Evolutionary conservation across 2,113 vertebrate genomes (phyloP).

Genomic region (Corynorhinus townsendii): DNA sequence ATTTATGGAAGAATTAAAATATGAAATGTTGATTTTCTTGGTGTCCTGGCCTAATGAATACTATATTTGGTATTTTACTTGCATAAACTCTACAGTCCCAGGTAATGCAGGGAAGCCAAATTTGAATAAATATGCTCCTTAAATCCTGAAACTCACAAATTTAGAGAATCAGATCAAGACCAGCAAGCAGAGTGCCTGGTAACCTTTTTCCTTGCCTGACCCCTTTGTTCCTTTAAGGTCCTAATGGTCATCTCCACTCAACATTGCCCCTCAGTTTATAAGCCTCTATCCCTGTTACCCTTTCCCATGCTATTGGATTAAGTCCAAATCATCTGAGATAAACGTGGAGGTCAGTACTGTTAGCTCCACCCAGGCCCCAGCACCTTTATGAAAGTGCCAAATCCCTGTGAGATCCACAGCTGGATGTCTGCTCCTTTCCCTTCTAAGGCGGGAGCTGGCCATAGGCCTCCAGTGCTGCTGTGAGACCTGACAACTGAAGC

Average conservation of each 20-base stretch:
- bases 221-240: neutral
- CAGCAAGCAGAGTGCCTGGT: neutral
- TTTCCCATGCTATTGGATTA: neutral
- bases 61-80: too few species aligned
- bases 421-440: neutral
- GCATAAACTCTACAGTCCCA: neutral
- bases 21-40: neutral
- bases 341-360: neutral
- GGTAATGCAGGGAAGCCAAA: too few species aligned
- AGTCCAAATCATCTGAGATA: neutral
- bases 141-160: neutral
- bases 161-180: neutral
- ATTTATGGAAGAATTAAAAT: neutral
- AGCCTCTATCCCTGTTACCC: neutral
- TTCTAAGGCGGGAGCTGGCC: accelerated
- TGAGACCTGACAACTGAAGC: neutral
- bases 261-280: accelerated
- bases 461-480: too few species aligned
- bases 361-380: neutral
- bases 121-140: neutral
- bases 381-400: neutral
- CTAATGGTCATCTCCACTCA: too few species aligned
- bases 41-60: neutral
- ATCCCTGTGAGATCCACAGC: neutral
- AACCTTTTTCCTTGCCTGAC: neutral